These are phyloP conservation scores for Nautilus pompilius DNA, from an alignment of 1,140 invertebrate genomes.

Conservation along the genomic window DNA sequence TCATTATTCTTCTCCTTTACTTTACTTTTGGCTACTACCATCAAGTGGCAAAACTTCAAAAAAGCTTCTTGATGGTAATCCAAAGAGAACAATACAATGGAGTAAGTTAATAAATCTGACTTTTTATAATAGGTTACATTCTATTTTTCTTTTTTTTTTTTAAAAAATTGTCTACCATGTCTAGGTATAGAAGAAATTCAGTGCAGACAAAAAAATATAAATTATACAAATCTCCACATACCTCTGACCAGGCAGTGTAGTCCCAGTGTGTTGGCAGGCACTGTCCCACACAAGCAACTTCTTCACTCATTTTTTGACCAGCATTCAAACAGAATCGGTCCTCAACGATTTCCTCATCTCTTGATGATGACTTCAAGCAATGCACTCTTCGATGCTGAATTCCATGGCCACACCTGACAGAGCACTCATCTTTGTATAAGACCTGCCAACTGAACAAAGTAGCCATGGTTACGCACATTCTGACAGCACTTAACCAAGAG, in stretches of 20 bases:
- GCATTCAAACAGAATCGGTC: conserved; percentile 60
- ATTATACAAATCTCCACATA: conserved; percentile 22
- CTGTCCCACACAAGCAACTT: conserved; percentile 64
- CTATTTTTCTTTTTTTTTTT: too few species aligned
- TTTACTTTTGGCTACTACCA: too few species aligned
- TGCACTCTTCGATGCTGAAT: conserved; percentile 51
- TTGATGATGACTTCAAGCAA: conserved; percentile 57
- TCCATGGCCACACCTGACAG: conserved; percentile 44
- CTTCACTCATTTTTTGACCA: conserved; percentile 56
- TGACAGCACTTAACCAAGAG: too few species aligned
- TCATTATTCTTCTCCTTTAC: too few species aligned
- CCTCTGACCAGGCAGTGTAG: conserved; percentile 69
- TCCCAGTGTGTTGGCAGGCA: conserved; percentile 69
- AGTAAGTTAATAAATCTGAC: too few species aligned
- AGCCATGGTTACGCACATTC: too few species aligned
- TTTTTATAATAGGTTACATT: too few species aligned
- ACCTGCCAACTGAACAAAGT: conserved; percentile 63
- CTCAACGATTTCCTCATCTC: conserved; percentile 38
- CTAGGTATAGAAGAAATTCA: not conserved
- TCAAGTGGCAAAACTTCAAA: too few species aligned
- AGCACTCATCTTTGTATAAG: conserved; percentile 56
- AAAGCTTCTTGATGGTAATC: too few species aligned
- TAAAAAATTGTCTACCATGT: too few species aligned
- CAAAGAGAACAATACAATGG: too few species aligned
- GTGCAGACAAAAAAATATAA: not conserved